Evolutionary conservation across 2,113 vertebrate species (phyloP).

Genomic region (Toxostoma redivivum): DNA sequence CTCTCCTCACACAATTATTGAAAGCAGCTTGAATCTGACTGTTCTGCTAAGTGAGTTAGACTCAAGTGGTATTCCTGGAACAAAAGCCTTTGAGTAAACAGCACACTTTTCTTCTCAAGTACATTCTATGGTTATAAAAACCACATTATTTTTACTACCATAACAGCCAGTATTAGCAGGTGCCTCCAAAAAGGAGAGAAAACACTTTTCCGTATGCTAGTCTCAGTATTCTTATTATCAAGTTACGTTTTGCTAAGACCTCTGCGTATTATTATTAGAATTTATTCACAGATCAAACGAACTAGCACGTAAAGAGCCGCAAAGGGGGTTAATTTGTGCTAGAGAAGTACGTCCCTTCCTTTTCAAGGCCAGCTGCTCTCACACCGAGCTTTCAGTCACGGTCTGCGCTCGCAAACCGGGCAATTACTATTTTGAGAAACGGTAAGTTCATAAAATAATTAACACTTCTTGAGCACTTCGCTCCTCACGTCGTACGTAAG

Average conservation of each 20-base stretch:
- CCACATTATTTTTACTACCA: not conserved
- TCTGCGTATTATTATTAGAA: not conserved
- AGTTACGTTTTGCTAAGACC: not conserved
- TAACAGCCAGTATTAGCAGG: not conserved
- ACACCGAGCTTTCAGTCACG: not conserved
- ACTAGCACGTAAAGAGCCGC: not conserved
- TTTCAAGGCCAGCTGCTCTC: not conserved
- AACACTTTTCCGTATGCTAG: not conserved
- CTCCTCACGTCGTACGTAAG: rapidly evolving
- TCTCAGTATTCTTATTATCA: not conserved
- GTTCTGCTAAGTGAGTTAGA: not conserved
- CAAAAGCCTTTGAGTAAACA: not conserved
- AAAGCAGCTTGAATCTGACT: not conserved
- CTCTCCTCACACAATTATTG: not conserved
- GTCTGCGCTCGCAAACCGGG: not conserved
- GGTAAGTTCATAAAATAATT: not conserved
- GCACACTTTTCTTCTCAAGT: not conserved
- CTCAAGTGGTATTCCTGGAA: not conserved
- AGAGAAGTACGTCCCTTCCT: not conserved
- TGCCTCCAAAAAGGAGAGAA: not conserved
- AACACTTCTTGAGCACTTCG: not conserved
- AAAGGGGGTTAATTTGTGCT: not conserved
- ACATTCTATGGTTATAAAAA: not conserved
- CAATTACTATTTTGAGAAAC: not conserved
- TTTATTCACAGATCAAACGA: not conserved